Conservation (phyloP, 64 coral and sea anemone genomes). For the Montipora efflorescens region DNA sequence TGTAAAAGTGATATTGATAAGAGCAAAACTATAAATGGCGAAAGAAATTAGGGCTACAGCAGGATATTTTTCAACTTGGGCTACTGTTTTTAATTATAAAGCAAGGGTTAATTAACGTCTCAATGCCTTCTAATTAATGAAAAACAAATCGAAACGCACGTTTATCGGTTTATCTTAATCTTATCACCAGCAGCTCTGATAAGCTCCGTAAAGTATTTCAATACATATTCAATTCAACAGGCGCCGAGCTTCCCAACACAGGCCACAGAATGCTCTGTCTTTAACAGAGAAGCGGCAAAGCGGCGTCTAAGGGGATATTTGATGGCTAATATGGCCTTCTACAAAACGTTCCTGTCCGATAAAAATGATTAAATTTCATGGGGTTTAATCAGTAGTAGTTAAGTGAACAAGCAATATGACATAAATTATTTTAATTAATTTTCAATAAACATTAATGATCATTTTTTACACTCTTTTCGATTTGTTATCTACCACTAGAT, state of each 20-base stretch:
- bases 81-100: no score
- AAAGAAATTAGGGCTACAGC: no score
- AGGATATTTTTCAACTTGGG: no score
- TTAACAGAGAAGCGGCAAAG: background rate
- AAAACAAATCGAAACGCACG: background rate
- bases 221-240: slow-evolving; percentile 40
- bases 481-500: background rate
- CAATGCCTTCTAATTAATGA: background rate
- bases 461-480: background rate
- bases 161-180: background rate
- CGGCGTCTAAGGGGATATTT: slow-evolving; percentile 38
- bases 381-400: no score
- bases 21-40: no score
- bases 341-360: background rate
- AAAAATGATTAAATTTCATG: no score
- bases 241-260: background rate
- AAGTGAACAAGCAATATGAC: background rate
- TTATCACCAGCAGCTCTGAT: slow-evolving; percentile 4
- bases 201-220: background rate
- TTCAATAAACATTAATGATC: background rate
- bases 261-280: slow-evolving; percentile 5
- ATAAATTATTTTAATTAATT: background rate
- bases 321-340: background rate
- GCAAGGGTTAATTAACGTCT: background rate
- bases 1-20: no score